Conservation (phyloP, 64 coral and sea anemone genomes). For the Pachyseris speciosa region DNA sequence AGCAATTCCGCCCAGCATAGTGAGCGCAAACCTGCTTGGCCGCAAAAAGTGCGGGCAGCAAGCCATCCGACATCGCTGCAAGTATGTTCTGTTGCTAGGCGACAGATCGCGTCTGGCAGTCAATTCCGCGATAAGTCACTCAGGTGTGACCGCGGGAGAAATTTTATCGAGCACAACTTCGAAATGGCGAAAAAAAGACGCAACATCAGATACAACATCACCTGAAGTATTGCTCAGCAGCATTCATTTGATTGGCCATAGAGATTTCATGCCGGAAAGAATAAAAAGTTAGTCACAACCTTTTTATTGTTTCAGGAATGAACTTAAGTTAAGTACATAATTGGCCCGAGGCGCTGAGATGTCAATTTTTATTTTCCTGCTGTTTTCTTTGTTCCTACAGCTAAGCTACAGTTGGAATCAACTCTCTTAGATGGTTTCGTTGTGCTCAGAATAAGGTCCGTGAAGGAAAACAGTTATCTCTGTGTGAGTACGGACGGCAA, state of each 20-base stretch:
- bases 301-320: neutral
- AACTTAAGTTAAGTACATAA: neutral
- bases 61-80: neutral
- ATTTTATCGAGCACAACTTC: too few species aligned
- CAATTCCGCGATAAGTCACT: too few species aligned
- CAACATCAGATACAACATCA: too few species aligned
- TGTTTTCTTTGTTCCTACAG: neutral
- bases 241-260: neutral
- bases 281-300: neutral
- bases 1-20: neutral
- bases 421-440: neutral
- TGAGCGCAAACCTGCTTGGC: too few species aligned
- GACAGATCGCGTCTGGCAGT: neutral
- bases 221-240: too few species aligned
- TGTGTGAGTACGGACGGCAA: slow-evolving; percentile 12
- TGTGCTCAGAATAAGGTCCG: slow-evolving; percentile 2
- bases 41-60: neutral
- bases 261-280: neutral
- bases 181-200: too few species aligned
- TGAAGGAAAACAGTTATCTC: slow-evolving; percentile 19
- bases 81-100: neutral
- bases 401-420: slow-evolving; percentile 19
- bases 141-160: too few species aligned
- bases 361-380: neutral
- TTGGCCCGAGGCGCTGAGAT: neutral